Evolutionary conservation across 2,888 invertebrate genomes (phyloP).

Genomic region (Dioctria rufipes): DNA sequence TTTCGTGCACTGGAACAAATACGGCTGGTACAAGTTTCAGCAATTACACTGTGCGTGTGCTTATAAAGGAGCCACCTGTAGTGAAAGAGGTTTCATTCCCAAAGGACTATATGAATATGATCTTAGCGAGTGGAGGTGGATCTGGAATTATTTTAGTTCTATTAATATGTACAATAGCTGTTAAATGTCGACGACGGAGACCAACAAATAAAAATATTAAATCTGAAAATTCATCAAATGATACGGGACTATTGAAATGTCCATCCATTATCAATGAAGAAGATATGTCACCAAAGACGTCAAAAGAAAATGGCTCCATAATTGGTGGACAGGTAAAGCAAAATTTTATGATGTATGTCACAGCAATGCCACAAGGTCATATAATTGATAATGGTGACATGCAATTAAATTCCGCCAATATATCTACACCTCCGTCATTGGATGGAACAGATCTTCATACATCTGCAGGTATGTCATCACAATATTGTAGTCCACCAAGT

Average conservation of each 20-base stretch:
- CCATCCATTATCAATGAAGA: conserved; percentile 70
- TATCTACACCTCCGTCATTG: conserved; percentile 53
- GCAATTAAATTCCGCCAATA: conserved; percentile 60
- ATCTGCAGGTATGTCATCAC: conserved; percentile 70
- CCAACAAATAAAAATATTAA: conserved; percentile 73
- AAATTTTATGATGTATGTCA: conserved; percentile 69
- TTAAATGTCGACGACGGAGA: conserved; percentile 72
- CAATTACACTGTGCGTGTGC: conserved; percentile 85
- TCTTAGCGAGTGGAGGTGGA: conserved; percentile 78
- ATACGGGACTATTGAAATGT: conserved; percentile 73
- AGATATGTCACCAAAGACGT: conserved; percentile 66
- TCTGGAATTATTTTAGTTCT: conserved; percentile 78
- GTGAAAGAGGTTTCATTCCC: conserved; percentile 80
- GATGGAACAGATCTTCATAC: conserved; percentile 69
- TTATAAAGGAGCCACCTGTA: conserved; percentile 81
- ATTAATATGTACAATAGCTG: conserved; percentile 78
- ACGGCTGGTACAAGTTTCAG: conserved; percentile 84
- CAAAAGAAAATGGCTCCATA: conserved; percentile 64
- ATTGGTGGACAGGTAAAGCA: conserved; percentile 70
- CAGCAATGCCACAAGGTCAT: conserved; percentile 62
- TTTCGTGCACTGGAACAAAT: conserved; percentile 89
- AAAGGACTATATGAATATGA: conserved; percentile 80
- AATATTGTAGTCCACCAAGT: conserved; percentile 74
- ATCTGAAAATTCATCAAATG: conserved; percentile 76
- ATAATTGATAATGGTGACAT: conserved; percentile 62